phyloP scores from a whole-genome alignment of 2,113 vertebrate genomes.

The Hiodon alosoides region DNA sequence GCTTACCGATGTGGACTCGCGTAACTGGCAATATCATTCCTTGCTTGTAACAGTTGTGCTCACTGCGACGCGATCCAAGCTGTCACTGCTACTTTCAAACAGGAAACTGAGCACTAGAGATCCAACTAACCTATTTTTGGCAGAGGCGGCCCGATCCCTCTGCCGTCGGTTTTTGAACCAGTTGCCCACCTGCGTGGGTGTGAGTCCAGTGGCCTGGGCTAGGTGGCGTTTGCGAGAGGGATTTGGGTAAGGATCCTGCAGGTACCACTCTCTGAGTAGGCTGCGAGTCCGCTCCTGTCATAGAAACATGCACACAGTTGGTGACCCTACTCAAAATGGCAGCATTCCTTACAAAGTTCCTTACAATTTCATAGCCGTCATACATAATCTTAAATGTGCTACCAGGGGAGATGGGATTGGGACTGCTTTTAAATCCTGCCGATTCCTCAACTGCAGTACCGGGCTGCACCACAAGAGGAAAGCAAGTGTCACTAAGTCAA shows the following conservation, averaged over 20 bases:
- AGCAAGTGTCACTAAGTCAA: background rate
- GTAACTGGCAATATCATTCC: too few species aligned
- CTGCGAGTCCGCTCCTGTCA: constrained; percentile 69
- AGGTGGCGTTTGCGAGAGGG: constrained; percentile 68
- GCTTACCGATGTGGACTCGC: too few species aligned
- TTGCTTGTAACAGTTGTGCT: too few species aligned
- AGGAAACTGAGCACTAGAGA: background rate
- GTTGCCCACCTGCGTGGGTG: constrained; percentile 72
- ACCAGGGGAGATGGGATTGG: background rate
- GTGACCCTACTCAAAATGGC: background rate
- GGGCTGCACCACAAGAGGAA: background rate
- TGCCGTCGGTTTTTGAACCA: constrained; percentile 76
- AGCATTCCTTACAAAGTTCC: background rate
- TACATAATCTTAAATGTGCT: background rate
- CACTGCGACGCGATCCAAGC: too few species aligned
- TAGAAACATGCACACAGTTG: constrained; percentile 5
- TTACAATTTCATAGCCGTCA: background rate
- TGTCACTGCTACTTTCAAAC: too few species aligned
- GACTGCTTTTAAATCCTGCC: background rate
- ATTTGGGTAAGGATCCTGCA: constrained; percentile 73
- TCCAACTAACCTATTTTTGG: constrained; percentile 63
- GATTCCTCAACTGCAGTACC: background rate
- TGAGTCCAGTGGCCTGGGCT: constrained; percentile 72
- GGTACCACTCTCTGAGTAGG: constrained; percentile 71
- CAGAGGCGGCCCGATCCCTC: constrained; percentile 67